Evolutionary conservation across 1,140 invertebrate species (phyloP).

Genomic region (Rhyzopertha dominica): DNA sequence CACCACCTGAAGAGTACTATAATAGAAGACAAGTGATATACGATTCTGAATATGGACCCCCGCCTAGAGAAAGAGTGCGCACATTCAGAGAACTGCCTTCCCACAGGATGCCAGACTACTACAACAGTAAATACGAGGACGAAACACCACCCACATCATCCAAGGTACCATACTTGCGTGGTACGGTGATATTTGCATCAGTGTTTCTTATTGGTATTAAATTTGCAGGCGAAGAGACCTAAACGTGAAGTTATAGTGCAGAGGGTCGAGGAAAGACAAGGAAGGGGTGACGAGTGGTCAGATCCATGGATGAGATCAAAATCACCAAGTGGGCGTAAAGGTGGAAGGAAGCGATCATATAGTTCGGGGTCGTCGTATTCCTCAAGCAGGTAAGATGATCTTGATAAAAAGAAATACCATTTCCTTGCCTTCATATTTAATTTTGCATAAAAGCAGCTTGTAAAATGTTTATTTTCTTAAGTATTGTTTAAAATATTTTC

Average conservation of each 20-base stretch:
- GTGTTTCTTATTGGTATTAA: neutral
- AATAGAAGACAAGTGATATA: conserved; percentile 38
- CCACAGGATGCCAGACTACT: conserved; percentile 38
- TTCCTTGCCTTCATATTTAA: neutral
- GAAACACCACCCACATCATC: conserved; percentile 21
- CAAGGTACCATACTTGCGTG: conserved; percentile 12
- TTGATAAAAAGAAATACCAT: conserved; percentile 2
- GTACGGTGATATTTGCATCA: no score
- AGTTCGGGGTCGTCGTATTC: conserved; percentile 74
- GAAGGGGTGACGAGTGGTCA: conserved; percentile 79
- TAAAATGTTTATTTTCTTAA: no score
- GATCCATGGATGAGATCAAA: conserved; percentile 88
- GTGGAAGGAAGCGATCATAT: conserved; percentile 56
- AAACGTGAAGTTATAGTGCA: conserved; percentile 73
- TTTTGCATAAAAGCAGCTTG: no score
- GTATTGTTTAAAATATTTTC: no score
- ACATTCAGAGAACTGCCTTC: conserved; percentile 37
- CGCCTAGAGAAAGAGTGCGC: conserved; percentile 43
- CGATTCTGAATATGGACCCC: conserved; percentile 40
- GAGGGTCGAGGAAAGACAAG: conserved; percentile 48
- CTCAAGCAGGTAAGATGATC: conserved; percentile 57
- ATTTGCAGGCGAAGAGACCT: conserved; percentile 50
- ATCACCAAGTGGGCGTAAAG: conserved; percentile 53
- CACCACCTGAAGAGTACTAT: conserved; percentile 38
- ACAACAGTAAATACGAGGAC: conserved; percentile 40